Percentiles rank a stretch among this genome's conserved stretches.
Evolutionary conservation across 2,113 vertebrate species (phyloP).

Genomic region (Tupaia chinensis): DNA sequence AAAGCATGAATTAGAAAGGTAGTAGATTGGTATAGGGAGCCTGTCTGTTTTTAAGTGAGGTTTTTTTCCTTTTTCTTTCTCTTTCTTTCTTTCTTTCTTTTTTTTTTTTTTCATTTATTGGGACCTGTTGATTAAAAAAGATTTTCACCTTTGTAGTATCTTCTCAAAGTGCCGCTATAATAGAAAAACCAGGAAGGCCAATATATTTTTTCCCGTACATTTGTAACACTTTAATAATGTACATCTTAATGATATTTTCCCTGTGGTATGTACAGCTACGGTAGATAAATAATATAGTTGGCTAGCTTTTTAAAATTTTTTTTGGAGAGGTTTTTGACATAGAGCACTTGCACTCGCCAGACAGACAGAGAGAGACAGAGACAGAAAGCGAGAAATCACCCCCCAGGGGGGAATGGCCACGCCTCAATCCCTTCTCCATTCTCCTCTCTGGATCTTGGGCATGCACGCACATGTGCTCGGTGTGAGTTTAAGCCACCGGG

Average conservation of each 20-base stretch:
- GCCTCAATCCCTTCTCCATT: too few species aligned
- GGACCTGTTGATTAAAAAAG: background rate
- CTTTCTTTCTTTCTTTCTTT: background rate
- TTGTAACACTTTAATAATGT: conserved; percentile 6
- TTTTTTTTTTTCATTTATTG: background rate
- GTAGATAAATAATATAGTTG: background rate
- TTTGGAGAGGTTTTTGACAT: too few species aligned
- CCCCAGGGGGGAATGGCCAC: too few species aligned
- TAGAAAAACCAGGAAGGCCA: background rate
- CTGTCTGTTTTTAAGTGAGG: background rate
- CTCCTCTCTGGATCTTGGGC: too few species aligned
- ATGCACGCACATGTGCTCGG: too few species aligned
- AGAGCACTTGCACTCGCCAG: too few species aligned
- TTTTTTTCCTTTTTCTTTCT: background rate
- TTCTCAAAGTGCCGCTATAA: background rate
- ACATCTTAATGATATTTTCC: background rate
- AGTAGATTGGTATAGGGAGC: background rate
- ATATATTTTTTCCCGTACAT: conserved; percentile 45
- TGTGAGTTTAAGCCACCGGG: too few species aligned
- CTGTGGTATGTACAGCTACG: background rate
- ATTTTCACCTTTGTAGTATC: background rate
- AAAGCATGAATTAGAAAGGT: background rate
- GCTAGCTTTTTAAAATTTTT: background rate
- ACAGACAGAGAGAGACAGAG: too few species aligned
- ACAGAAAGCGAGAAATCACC: too few species aligned